Evolutionary conservation across 37 sponge, comb jelly and placozoan species (phyloP).

Genomic region (Crambe crambe): DNA sequence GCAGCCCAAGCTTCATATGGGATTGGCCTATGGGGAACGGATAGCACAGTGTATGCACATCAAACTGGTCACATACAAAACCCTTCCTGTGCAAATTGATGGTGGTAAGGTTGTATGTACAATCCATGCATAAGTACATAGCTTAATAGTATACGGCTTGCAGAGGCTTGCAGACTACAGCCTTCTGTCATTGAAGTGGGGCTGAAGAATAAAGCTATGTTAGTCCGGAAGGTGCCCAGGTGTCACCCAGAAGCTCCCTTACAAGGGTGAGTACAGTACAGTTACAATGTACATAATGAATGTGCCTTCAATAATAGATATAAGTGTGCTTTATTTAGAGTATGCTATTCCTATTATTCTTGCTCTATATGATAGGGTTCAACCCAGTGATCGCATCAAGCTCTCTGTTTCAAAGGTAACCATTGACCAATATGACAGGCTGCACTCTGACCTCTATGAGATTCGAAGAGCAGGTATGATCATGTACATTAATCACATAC

Average conservation of each 20-base stretch:
- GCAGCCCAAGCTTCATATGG: constrained; percentile 66
- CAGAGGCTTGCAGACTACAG: constrained; percentile 74
- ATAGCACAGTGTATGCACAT: constrained; percentile 76
- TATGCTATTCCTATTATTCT: not conserved
- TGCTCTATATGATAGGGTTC: constrained; percentile 28
- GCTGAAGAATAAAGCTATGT: constrained; percentile 58
- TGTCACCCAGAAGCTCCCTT: not conserved
- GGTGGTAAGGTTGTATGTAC: constrained; percentile 59
- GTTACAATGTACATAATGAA: not conserved
- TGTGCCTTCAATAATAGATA: no score
- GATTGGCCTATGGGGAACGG: constrained; percentile 80
- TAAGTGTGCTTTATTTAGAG: not conserved
- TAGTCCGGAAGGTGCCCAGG: constrained; percentile 55
- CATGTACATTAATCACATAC: no score
- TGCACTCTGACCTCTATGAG: constrained; percentile 52
- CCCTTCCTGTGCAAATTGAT: constrained; percentile 83
- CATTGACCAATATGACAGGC: constrained; percentile 50
- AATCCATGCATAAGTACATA: not conserved
- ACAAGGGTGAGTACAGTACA: constrained; percentile 34
- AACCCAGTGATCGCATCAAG: constrained; percentile 56
- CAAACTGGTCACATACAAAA: constrained; percentile 51
- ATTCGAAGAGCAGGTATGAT: constrained; percentile 54
- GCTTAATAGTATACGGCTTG: not conserved
- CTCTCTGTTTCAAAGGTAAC: constrained; percentile 75
- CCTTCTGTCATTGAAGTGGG: constrained; percentile 65